Base-by-base conservation (phyloP, 2,113 vertebrate genomes). In the Ctenomys sociabilis region DNA sequence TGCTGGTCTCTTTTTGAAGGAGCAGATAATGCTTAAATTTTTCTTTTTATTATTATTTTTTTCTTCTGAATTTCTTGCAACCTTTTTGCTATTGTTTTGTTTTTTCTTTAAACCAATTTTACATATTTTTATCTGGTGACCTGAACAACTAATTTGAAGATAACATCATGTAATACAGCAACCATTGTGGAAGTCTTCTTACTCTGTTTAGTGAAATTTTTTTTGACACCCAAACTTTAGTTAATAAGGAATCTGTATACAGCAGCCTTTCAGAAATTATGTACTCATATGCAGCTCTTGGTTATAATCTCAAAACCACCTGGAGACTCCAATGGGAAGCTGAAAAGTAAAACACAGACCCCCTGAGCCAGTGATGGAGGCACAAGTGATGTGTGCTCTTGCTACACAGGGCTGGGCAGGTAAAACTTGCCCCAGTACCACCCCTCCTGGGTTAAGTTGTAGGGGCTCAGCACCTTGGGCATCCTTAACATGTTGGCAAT, bases 401-500 rank as follows among this genome's bases (percentile, higher is more conserved):
- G 0, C 98, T 98, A 99, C 43, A 99, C 98, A 9, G 99, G 98
- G 4, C 98, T 93, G 0, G 98, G 98, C 52, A 99, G 37, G 96
- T 97, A 98, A 96, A 99, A 99, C 96, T 99, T 99, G 77, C 99
- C 99, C 91, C 98, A 98, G 96, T 99, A 99, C 2, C 98, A 98
- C 43, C 99, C 99, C 3, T 99, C 98, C 1, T 98, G 96, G 4
- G 0, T 96, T 80, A 99, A 88, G 94, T 99, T 99, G 2, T 98
- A 98, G 0, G 99, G 99, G 95, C 99, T 99, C 75, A 99, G 97
- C 45, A 99, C 99, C n/a, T 94, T 99, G 78, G 99, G 98, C 35
- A 99, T 98, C 0, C 99, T 99, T 95, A 99, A 17, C 99, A 99
- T 99, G 97, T 99, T 99, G 96, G 98, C 97, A 0, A 85, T 92